Percentiles rank a stretch among this genome's conserved stretches.
These are phyloP conservation scores for Drosophila sulfurigaster DNA, from an alignment of 1,140 invertebrate species.

Conservation along the genomic window DNA sequence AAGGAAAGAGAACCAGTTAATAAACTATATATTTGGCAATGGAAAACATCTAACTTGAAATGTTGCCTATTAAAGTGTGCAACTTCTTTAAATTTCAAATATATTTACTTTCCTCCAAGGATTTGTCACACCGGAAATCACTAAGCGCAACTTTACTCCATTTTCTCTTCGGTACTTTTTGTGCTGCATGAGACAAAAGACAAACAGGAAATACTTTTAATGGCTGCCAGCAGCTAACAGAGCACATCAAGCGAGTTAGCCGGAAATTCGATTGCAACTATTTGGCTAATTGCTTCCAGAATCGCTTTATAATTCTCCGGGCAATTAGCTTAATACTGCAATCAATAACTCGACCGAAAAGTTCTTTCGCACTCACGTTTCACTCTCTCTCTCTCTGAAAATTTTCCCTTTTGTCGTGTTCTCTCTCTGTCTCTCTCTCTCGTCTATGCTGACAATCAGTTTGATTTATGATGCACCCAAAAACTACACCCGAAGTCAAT, in stretches of 20 bases:
- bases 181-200: background rate
- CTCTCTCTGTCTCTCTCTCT: background rate
- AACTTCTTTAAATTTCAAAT: too few species aligned
- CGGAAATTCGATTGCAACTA: conserved; percentile 14
- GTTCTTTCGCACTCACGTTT: conserved; percentile 4
- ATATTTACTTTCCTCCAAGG: background rate
- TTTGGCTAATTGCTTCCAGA: conserved; percentile 30
- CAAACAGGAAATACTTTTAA: background rate
- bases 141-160: too few species aligned
- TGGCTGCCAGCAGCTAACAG: background rate
- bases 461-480: conserved; percentile 53
- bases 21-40: too few species aligned
- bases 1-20: too few species aligned
- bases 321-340: conserved; percentile 50
- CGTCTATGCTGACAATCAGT: conserved; percentile 27
- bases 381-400: background rate
- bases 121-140: background rate
- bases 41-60: too few species aligned
- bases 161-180: background rate
- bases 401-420: background rate
- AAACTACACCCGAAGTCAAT: conserved; percentile 47
- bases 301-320: conserved; percentile 24
- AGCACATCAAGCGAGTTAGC: background rate
- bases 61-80: too few species aligned
- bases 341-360: conserved; percentile 29